Evolutionary conservation across 2,113 vertebrate genomes (phyloP).

Genomic region (Heterotilapia buettikoferi): DNA sequence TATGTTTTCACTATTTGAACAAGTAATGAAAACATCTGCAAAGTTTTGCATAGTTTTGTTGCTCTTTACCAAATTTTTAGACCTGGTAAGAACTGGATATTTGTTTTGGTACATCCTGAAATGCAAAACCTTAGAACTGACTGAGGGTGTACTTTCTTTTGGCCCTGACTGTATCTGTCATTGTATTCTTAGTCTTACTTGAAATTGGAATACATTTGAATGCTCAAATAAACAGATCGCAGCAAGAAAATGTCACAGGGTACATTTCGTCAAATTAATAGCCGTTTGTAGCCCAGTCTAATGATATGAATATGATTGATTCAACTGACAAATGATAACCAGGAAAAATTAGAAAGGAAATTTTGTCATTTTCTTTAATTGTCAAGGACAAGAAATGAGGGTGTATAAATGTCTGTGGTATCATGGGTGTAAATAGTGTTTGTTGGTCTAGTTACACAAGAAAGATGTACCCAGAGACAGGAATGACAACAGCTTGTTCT

Average conservation of each 20-base stretch:
- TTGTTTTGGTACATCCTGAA: background rate
- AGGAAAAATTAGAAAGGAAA: background rate
- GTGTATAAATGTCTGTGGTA: background rate
- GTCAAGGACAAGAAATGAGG: background rate
- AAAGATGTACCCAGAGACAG: background rate
- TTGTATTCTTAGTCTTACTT: background rate
- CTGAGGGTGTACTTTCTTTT: background rate
- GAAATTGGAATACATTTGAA: background rate
- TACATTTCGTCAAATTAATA: background rate
- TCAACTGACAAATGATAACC: background rate
- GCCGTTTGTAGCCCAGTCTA: background rate
- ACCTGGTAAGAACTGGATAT: background rate
- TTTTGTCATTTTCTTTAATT: background rate
- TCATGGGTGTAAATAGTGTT: background rate
- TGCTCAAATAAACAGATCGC: background rate
- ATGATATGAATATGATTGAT: background rate
- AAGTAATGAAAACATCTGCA: background rate
- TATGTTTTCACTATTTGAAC: background rate
- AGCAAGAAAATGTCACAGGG: background rate
- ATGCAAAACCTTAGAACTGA: background rate
- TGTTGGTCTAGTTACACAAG: background rate
- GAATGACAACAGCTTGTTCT: background rate
- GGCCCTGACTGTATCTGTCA: background rate
- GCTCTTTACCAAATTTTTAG: background rate
- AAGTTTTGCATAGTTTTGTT: background rate